phyloP scores from a whole-genome alignment of 1,140 invertebrate genomes.

The Odontomachus brunneus region DNA sequence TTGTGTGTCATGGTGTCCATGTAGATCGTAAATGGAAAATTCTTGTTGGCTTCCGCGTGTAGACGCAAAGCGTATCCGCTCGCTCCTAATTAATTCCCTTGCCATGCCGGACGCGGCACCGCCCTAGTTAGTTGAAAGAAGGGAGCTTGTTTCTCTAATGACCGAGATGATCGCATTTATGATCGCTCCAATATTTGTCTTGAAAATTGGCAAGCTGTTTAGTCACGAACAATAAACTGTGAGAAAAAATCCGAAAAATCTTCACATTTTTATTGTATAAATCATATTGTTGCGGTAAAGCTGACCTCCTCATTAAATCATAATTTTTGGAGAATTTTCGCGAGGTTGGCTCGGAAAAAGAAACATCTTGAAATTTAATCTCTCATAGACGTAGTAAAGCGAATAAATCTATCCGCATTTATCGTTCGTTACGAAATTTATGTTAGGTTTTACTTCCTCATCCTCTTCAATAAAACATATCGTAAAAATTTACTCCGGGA shows the following conservation, averaged over 20 bases:
- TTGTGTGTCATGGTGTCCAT: not conserved
- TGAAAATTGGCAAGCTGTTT: no score
- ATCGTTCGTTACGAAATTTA: not conserved
- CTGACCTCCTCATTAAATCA: no score
- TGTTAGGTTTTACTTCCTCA: not conserved
- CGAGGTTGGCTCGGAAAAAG: no score
- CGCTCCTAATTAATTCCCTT: slow-evolving; percentile 33
- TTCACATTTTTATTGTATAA: no score
- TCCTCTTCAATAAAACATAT: not conserved
- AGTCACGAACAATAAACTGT: no score
- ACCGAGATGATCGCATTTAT: no score
- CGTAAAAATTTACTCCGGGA: not conserved
- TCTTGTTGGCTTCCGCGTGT: slow-evolving; percentile 13
- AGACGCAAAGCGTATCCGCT: not conserved
- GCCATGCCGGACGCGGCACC: not conserved
- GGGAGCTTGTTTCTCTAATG: not conserved
- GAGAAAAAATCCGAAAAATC: no score
- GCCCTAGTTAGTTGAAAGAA: not conserved
- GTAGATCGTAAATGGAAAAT: slow-evolving; percentile 48
- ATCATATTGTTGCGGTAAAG: no score
- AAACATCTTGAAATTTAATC: not conserved
- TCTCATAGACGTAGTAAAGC: not conserved
- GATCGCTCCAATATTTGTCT: no score
- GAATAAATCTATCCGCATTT: not conserved
- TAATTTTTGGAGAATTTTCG: no score